Evolutionary conservation across 2,797 vertebrate species (phyloP), one percentile per base, ranked within the genome.

Genomic region (Labroides dimidiatus): DNA sequence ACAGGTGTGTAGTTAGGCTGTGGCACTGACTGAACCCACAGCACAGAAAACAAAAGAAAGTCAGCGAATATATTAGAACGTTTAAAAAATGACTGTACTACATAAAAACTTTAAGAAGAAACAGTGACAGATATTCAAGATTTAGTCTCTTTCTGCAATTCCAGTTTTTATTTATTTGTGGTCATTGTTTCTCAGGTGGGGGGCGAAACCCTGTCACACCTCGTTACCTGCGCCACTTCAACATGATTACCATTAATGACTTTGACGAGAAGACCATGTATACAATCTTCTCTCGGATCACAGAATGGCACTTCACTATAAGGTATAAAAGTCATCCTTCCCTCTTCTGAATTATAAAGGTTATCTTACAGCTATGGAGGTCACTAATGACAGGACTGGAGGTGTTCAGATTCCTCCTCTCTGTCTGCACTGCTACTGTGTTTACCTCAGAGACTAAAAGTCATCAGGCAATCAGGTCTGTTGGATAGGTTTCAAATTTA

Each of bases 241-340:
- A 97, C 84, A 91, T 91, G 44, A 64, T 96, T 58, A 96, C 95
- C 47, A 97, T 98, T 71, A 96, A 98, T 80, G 95, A 97, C 9
- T 98, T 97, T 92, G 95, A 96, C 77, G 94, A 97, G 45, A 94
- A 92, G 57, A 96, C 95, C 16, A 97, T 96, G 96, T 93, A 93
- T 77, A 95, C 94, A 6, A 98, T 98, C 87, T 97, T 97, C 89
- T 97, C 96, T 68, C 93, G 92, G 88, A 97, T 98, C 77, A 85
- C 95, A 66, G 87, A 94, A 74, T 98, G 96, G 96, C 96, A 97
- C 87, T 91, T 98, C 61, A 90, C 78, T 56, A 92, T 84, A 84
- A 90, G 95, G 97, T 98, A 94, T 33, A 33, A 33, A 33, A 6
- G 8, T 33, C 7, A 9, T 33, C 30, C 4, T 33, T 5, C 4